Evolutionary conservation across 2,113 vertebrate species (phyloP).

Genomic region (Rhombomys opimus): DNA sequence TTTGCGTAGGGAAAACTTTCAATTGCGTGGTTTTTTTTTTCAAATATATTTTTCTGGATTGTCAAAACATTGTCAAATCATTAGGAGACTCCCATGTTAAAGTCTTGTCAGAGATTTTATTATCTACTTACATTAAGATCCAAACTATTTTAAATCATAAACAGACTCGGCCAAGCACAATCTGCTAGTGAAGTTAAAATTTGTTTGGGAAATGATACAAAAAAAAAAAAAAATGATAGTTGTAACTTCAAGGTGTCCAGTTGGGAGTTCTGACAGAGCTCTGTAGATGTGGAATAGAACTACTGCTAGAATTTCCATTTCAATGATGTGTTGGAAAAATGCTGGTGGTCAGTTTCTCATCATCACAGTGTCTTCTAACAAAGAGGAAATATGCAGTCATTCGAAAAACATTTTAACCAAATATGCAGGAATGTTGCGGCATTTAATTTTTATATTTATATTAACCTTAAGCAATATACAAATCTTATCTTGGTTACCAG

Average conservation of each 20-base stretch:
- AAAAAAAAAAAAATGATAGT: conserved; percentile 20
- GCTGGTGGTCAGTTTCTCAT: background rate
- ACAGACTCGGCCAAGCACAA: conserved; percentile 53
- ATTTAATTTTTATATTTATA: background rate
- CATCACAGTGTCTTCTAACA: background rate
- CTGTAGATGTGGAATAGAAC: background rate
- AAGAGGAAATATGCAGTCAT: background rate
- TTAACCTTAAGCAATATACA: background rate
- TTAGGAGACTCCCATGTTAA: conserved; percentile 76
- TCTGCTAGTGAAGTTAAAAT: conserved; percentile 66
- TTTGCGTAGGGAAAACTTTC: conserved; percentile 69
- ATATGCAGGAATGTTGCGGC: background rate
- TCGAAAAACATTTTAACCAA: background rate
- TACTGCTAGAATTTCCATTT: background rate
- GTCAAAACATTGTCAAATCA: conserved; percentile 78
- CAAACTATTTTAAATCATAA: conserved; percentile 68
- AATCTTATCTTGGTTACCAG: background rate
- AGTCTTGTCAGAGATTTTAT: conserved; percentile 73
- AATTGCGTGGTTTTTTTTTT: conserved; percentile 64
- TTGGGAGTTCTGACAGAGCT: conserved; percentile 35
- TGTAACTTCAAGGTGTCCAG: conserved; percentile 38
- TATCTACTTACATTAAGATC: conserved; percentile 72
- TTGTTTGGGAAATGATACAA: conserved; percentile 69
- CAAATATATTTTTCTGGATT: conserved; percentile 73
- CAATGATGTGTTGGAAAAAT: background rate